Conservation (phyloP, 2,113 vertebrate species). For the Amblyopsis rosae region DNA sequence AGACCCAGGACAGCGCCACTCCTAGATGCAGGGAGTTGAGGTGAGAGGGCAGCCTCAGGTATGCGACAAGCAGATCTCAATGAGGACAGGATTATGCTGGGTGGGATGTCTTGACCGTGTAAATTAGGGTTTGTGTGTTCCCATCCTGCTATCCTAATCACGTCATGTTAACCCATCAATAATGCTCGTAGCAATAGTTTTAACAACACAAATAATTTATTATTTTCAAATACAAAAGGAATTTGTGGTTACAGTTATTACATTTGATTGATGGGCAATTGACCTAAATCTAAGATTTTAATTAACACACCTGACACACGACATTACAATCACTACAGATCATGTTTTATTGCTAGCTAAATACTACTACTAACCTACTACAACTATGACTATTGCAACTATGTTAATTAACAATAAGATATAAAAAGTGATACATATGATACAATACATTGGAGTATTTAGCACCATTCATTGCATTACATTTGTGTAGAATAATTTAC, state of each 20-base stretch:
- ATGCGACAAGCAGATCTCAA: no score
- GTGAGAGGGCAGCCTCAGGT: no score
- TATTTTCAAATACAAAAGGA: conserved; percentile 58
- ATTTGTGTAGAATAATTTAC: conserved; percentile 50
- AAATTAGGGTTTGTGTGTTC: no score
- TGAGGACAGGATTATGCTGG: no score
- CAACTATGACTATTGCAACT: conserved; percentile 18
- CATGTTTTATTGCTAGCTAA: conserved; percentile 13
- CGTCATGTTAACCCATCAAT: no score
- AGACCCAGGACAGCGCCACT: no score
- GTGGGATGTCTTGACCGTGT: no score
- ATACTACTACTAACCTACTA: conserved; percentile 26
- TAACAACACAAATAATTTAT: conserved; percentile 69
- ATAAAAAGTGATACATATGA: conserved; percentile 54
- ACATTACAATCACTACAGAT: conserved; percentile 13
- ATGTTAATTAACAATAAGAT: conserved; percentile 32
- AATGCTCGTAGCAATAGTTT: conserved; percentile 1
- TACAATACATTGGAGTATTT: conserved; percentile 51
- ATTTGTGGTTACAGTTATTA: conserved; percentile 58
- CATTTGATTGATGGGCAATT: conserved; percentile 50
- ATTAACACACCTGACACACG: conserved; percentile 18
- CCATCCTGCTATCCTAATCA: no score
- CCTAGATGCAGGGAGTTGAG: no score
- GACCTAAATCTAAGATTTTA: conserved; percentile 41
- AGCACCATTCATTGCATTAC: conserved; percentile 55